phyloP scores from a whole-genome alignment of 2,888 invertebrate species.

The Pemphredon lugubris region DNA sequence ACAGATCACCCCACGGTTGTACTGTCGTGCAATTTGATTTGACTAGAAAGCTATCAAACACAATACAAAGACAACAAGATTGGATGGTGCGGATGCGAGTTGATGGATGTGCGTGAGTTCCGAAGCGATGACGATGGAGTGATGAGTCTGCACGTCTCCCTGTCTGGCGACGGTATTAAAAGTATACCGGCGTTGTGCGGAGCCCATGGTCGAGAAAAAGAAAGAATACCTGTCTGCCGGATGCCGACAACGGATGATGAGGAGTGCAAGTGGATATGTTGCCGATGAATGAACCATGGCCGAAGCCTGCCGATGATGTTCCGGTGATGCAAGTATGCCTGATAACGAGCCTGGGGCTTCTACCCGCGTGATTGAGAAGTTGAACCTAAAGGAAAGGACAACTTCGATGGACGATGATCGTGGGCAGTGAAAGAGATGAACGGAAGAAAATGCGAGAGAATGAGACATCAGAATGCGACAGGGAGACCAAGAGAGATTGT shows the following conservation, averaged over 20 bases:
- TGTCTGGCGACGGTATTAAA: conserved; percentile 70
- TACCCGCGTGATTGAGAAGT: conserved; percentile 65
- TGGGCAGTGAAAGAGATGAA: conserved; percentile 48
- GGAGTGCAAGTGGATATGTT: conserved; percentile 72
- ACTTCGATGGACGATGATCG: conserved; percentile 61
- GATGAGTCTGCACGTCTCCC: conserved; percentile 77
- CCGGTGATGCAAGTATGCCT: conserved; percentile 67
- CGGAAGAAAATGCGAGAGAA: conserved; percentile 38
- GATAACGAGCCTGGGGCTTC: conserved; percentile 61
- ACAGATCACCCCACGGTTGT: conserved; percentile 79
- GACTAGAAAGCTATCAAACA: conserved; percentile 80
- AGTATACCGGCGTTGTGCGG: conserved; percentile 62
- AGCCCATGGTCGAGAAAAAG: conserved; percentile 58
- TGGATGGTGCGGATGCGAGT: conserved; percentile 80
- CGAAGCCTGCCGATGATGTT: conserved; percentile 60
- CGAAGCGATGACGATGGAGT: conserved; percentile 72
- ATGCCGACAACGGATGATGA: conserved; percentile 70
- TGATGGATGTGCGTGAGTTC: conserved; percentile 80
- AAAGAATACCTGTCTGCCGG: conserved; percentile 64
- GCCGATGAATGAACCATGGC: conserved; percentile 70
- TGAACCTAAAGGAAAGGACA: conserved; percentile 55
- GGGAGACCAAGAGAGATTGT: conserved; percentile 42
- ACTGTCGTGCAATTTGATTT: conserved; percentile 80
- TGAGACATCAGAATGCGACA: conserved; percentile 41
- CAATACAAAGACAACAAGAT: conserved; percentile 81